These are phyloP conservation scores for Melitaea cinxia DNA, from an alignment of 1,140 invertebrate genomes.

Conservation along the genomic window DNA sequence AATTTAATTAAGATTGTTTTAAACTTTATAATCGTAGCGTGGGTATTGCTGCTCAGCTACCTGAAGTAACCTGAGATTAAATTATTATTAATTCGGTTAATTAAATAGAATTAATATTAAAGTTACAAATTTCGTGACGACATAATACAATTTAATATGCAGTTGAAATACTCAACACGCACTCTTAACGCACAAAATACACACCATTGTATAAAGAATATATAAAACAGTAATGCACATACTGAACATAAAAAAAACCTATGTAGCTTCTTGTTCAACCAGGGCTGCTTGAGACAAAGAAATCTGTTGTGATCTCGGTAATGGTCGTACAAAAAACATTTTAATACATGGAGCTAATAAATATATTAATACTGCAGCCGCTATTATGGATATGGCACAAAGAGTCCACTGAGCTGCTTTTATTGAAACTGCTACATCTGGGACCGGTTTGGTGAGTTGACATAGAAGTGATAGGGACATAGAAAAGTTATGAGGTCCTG, in stretches of 20 bases:
- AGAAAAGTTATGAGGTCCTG: slow-evolving; percentile 57
- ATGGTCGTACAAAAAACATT: slow-evolving; percentile 49
- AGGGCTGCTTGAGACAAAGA: slow-evolving; percentile 65
- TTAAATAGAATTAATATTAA: too few relatives aligned
- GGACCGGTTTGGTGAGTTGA: slow-evolving; percentile 44
- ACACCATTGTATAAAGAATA: too few relatives aligned
- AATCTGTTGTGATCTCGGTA: slow-evolving; percentile 59
- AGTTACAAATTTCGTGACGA: too few relatives aligned
- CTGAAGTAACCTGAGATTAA: too few relatives aligned
- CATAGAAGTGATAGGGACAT: slow-evolving; percentile 47
- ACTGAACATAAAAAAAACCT: slow-evolving; percentile 10
- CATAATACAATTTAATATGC: too few relatives aligned
- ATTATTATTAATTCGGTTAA: too few relatives aligned
- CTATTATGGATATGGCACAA: slow-evolving; percentile 60
- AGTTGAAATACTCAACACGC: too few relatives aligned
- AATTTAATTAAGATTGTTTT: too few relatives aligned
- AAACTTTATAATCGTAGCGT: too few relatives aligned
- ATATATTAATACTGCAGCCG: slow-evolving; percentile 57
- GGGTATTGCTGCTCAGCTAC: too few relatives aligned
- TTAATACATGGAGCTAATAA: slow-evolving; percentile 66
- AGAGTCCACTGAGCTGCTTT: slow-evolving; percentile 70
- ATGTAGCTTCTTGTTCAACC: slow-evolving; percentile 57
- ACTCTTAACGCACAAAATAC: too few relatives aligned
- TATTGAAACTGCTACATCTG: slow-evolving; percentile 61
- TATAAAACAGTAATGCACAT: background rate